phyloP scores from a whole-genome alignment of 1,140 invertebrate genomes.

The Metopolophium dirhodum region DNA sequence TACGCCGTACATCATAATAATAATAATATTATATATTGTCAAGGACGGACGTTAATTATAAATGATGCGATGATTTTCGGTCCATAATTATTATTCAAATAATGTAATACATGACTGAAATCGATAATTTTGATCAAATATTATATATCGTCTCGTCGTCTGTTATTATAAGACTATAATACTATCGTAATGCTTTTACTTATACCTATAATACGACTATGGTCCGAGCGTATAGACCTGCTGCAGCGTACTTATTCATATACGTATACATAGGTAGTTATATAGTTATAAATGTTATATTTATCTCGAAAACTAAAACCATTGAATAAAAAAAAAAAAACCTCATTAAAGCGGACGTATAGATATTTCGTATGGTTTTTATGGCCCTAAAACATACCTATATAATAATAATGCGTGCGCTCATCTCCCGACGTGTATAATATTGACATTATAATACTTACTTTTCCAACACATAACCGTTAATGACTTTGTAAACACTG shows the following conservation, averaged over 20 bases:
- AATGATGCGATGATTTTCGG: background rate
- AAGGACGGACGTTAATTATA: constrained; percentile 21
- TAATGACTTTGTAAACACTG: constrained; percentile 18
- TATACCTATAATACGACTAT: background rate
- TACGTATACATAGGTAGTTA: background rate
- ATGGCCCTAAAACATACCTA: background rate
- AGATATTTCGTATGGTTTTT: background rate
- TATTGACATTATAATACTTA: constrained; percentile 19
- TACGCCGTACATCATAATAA: background rate
- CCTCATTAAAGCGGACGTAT: background rate
- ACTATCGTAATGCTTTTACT: background rate
- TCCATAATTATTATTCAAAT: constrained; percentile 30
- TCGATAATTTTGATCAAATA: constrained; percentile 38
- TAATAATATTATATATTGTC: background rate
- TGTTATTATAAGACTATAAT: background rate
- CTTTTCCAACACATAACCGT: background rate
- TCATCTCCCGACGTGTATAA: background rate
- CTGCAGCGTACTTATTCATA: background rate
- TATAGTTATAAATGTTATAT: constrained; percentile 11
- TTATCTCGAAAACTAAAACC: background rate
- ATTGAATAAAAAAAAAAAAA: constrained; percentile 11
- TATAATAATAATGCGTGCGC: background rate
- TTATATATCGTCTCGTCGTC: background rate
- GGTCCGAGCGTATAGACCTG: background rate
- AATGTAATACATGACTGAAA: constrained; percentile 27